phyloP scores from a whole-genome alignment of 1,140 invertebrate genomes.

The Teleopsis dalmanni region DNA sequence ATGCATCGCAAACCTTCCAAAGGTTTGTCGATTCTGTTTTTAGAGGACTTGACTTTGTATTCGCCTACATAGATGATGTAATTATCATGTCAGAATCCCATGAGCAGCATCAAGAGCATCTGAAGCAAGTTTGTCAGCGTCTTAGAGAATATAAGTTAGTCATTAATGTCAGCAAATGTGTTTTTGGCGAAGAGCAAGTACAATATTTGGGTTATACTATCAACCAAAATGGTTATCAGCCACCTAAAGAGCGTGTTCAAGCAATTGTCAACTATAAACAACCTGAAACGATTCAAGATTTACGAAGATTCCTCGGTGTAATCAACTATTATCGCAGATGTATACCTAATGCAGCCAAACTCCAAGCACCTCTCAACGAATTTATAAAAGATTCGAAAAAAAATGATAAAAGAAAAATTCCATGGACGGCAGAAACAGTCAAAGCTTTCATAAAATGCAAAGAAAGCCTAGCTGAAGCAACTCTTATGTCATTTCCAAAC shows the following conservation, averaged over 20 bases:
- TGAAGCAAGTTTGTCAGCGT: neutral
- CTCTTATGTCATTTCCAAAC: conserved; percentile 16
- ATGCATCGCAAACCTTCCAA: conserved; percentile 11
- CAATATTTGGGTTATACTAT: conserved; percentile 21
- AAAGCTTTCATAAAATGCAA: conserved; percentile 28
- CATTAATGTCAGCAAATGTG: conserved; percentile 28
- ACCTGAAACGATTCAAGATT: conserved; percentile 5
- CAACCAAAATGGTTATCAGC: neutral
- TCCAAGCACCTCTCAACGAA: conserved; percentile 18
- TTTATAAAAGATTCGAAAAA: conserved; percentile 19
- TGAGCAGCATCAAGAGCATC: neutral
- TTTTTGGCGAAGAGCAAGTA: conserved; percentile 20
- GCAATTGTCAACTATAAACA: conserved; percentile 10
- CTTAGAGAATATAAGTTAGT: conserved; percentile 12
- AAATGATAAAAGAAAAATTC: conserved; percentile 18
- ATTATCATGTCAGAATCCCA: conserved; percentile 3
- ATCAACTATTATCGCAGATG: conserved; percentile 40
- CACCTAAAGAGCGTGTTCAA: neutral
- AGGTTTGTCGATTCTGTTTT: conserved; percentile 4
- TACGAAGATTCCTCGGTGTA: conserved; percentile 43
- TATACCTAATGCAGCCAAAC: conserved; percentile 23
- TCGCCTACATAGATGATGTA: conserved; percentile 2
- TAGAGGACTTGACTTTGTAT: conserved; percentile 3
- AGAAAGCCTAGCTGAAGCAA: conserved; percentile 14
- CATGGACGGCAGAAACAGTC: conserved; percentile 7